Base-by-base conservation (phyloP, 1,140 invertebrate genomes). In the Popillia japonica region DNA sequence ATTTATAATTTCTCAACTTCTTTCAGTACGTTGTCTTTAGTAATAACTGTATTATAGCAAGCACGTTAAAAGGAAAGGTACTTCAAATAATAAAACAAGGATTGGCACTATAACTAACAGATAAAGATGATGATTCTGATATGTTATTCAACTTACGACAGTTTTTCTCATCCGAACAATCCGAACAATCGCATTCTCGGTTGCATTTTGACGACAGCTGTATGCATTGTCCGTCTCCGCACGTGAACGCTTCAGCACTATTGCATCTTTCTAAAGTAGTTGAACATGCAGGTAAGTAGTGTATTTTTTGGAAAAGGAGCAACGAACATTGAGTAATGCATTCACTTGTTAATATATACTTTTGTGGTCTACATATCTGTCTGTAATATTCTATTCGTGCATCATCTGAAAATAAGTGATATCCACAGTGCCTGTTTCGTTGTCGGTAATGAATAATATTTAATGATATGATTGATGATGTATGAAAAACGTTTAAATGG, bases 161-260 rank as follows among this genome's bases (percentile, higher is more conserved):
- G 77, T 83, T 81, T 80, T 79, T 80, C 82, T 91, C 90, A 80
- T 93, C 92, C 79, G 88, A 90, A 27, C 88, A 88, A 85, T 93
- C 92, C 64, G 86, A 85, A 82, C 92, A 93, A 81, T 93, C 90
- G 23, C 85, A 84, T 10, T 85, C 84, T 20, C 88, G 88, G 84
- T 93, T 87, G 83, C 92, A 93, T 74, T 87, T 87, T 78, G 86
- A 34, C 9, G 78, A 41, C 78, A 88, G 88, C 20, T 84, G 86
- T 75, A 90, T 86, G 83, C 87, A 88, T 83, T 89, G 89, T 82
- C 93, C 93, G 82, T 90, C 90, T 83, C 88, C 87, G 87, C 94
- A 95, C 84, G 86, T 79, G 81, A 86, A 86, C 80, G 84, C 74
- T 75, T 78, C 79, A 72, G 40, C 75, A 72, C 78, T 75, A 79